Evolutionary conservation across 2,888 invertebrate species (phyloP), one percentile per base, ranked within the genome.

Genomic region (Euzophera pinguis): DNA sequence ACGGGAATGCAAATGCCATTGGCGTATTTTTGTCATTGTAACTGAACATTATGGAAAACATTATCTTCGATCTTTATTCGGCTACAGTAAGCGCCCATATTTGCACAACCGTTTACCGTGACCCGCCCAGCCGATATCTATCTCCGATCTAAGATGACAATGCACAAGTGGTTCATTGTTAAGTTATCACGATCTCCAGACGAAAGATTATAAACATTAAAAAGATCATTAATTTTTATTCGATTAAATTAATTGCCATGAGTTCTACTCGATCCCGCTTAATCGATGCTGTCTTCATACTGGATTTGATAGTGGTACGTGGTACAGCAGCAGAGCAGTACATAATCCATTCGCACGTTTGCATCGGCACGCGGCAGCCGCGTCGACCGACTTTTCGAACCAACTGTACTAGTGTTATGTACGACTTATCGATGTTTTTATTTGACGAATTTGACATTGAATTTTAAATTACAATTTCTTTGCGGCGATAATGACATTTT

Each of bases 261-360:
- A 41, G 43, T 51, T 43, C 12, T 43, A 47, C 53, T 52, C 55
- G 58, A 62, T 56, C 61, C 59, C 55, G 57, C 52, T 57, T 54
- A 61, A 62, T 67, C 57, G 64, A 64, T 58, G 62, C 56, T 63
- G 60, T 59, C 53, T 64, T 59, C 52, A 58, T 58, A 62, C 57
- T 62, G 62, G 59, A 60, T 54, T 63, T 63, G 59, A 60, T 55
- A 55, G 39, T 54, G 48, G 55, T 43, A 22, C 22, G 50, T 8
- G 6, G 37, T 47, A 48, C 42, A 54, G 55, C 22, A 22, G 22
- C 22, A 22, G 49, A n/a, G n/a, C 57, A 22, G 49, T 55, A 56
- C 50, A 54, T 64, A 69, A 79, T 78, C 84, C 88, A 88, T 85
- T 88, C 86, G 81, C 75, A 81, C 77, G 77, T 74, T 73, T 72